Conservation (phyloP, 2,113 vertebrate species). For the Acrocephalus arundinaceus region DNA sequence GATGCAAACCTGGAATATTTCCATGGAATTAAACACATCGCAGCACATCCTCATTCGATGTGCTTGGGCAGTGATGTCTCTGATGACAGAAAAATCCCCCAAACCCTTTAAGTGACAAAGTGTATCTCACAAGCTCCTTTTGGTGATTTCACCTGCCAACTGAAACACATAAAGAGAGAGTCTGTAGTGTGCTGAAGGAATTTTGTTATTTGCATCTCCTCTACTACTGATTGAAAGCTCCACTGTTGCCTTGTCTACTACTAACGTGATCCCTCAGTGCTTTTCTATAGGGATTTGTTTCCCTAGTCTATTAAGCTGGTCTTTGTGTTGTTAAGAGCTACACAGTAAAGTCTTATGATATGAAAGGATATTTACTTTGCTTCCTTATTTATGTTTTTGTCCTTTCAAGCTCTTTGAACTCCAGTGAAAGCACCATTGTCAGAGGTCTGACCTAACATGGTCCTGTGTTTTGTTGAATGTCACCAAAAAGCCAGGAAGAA, state of each 20-base stretch:
- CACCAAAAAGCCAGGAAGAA: not conserved
- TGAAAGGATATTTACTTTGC: slow-evolving; percentile 29
- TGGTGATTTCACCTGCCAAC: not conserved
- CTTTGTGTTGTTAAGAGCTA: slow-evolving; percentile 23
- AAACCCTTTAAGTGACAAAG: not conserved
- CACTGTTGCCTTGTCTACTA: not conserved
- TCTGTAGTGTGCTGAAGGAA: not conserved
- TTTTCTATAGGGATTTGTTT: slow-evolving; percentile 46
- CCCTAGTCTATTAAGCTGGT: not conserved
- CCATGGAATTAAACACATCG: slow-evolving; percentile 17
- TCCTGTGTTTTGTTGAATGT: not conserved
- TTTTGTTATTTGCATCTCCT: slow-evolving; percentile 31
- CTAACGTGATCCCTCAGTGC: not conserved
- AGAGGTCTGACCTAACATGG: slow-evolving; percentile 15
- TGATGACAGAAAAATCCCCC: not conserved
- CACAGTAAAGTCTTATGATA: not conserved
- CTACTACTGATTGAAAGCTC: slow-evolving; percentile 9
- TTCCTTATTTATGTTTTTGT: not conserved
- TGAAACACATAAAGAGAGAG: not conserved
- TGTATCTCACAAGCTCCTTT: not conserved
- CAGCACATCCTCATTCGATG: not conserved
- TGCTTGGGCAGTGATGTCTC: not conserved
- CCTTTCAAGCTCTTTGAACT: slow-evolving; percentile 34
- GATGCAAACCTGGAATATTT: slow-evolving; percentile 1
- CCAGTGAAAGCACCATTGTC: slow-evolving; percentile 48